Base-by-base conservation (phyloP, 2,888 invertebrate genomes). In the Bellardia bayeri region DNA sequence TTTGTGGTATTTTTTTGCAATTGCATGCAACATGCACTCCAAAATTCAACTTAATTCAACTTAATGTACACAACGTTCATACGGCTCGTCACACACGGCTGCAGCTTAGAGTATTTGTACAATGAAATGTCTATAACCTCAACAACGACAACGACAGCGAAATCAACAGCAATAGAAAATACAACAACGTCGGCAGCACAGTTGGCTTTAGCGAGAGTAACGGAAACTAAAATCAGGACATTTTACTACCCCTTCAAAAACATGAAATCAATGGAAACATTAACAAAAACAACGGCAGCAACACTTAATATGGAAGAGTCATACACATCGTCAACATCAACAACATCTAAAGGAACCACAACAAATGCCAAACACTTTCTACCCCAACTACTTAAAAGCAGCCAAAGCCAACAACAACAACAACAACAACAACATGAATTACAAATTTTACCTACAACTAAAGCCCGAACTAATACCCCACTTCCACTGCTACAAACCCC, bases 101-200 rank as follows among this genome's bases (percentile, higher is more conserved):
- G 71, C 90, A 93, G 93, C 90, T 92, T 93, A 89, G 89, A 91
- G 88, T 92, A 91, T 91, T 91, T 93, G 90, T 90, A 91, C 90
- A 91, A 90, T 88, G 93, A 93, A 92, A 93, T 93, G 92, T 90
- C 91, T 89, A 90, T 91, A 90, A 68, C 85, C 84, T 69, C 79
- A 66, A 56, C 61, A 69, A 33, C 71, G 82, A 76, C 81, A 40
- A 33, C 71, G 82, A 76, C 81, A 40, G 63, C 40, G 30, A 68
- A 71, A 72, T 76, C 71, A 71, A 75, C 89, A 87, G 63, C 85
- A 49, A 40, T 86, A 33, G 54, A 61, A 23, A 33, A 51, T n/a
- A 56, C 78, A 75, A 56, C 78, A 64, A 81, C 49, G 45, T 30
- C 72, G 42, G 40, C 63, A 54, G 30, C 45, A 63, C 64, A 61